Conservation (phyloP, 2,797 vertebrate genomes). For the Saxicola maurus region DNA sequence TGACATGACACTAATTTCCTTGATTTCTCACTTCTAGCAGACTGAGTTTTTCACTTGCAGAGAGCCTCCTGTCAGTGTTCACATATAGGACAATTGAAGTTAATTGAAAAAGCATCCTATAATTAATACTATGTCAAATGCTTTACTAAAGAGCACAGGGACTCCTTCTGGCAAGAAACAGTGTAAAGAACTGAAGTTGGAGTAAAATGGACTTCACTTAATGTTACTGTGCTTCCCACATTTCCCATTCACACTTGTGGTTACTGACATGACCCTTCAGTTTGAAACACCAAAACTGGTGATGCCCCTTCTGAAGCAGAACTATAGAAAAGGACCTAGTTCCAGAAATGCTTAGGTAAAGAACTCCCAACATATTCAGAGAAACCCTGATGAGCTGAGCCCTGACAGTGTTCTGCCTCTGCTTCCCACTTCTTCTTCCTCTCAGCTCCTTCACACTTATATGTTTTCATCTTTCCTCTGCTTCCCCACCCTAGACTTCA, state of each 20-base stretch:
- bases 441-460: not conserved
- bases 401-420: accelerated
- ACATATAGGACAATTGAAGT: not conserved
- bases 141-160: not conserved
- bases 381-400: not conserved
- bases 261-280: not conserved
- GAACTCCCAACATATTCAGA: not conserved
- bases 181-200: not conserved
- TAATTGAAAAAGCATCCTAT: not conserved
- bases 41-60: not conserved
- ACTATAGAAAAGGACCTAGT: not conserved
- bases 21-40: not conserved
- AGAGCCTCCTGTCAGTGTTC: not conserved
- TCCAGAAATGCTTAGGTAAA: not conserved
- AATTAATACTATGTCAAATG: too few species aligned
- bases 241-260: not conserved
- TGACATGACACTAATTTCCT: not conserved
- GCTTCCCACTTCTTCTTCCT: not conserved
- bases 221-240: not conserved
- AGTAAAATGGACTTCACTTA: not conserved
- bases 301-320: not conserved
- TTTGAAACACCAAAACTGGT: not conserved
- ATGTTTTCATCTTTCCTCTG: not conserved
- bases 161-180: not conserved
- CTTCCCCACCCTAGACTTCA: not conserved